Percentiles rank a stretch among this genome's conserved stretches.
These are phyloP conservation scores for Nesidiocoris tenuis DNA, from an alignment of 2,888 invertebrate species.

Conservation along the genomic window DNA sequence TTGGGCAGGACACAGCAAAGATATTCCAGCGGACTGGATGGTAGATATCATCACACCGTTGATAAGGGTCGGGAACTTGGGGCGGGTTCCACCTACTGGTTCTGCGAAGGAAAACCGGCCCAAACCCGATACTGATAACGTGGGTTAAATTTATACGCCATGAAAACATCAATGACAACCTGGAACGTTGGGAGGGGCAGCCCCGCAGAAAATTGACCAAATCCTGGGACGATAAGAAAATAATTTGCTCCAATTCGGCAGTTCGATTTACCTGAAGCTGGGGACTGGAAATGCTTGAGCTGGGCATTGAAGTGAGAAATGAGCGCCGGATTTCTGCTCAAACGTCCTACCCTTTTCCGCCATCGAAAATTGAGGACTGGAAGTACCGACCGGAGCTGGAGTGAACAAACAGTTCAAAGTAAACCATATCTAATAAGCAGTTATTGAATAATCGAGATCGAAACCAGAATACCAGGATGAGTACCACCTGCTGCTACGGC, in stretches of 20 bases:
- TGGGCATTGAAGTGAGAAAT: conserved; percentile 60
- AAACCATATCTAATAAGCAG: too few relatives aligned
- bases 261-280: conserved; percentile 64
- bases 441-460: too few relatives aligned
- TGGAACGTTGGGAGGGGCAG: too few relatives aligned
- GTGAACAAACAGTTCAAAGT: too few relatives aligned
- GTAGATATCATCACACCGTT: conserved; percentile 48
- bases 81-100: conserved; percentile 60
- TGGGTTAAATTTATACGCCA: too few relatives aligned
- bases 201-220: too few relatives aligned
- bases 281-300: conserved; percentile 76
- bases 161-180: too few relatives aligned
- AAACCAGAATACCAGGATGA: too few relatives aligned
- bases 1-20: conserved; percentile 72
- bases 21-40: conserved; percentile 57
- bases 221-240: too few relatives aligned
- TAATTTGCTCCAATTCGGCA: too few relatives aligned
- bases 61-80: conserved; percentile 64
- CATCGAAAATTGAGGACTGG: conserved; percentile 69
- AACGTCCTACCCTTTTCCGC: conserved; percentile 41
- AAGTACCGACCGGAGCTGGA: conserved; percentile 56
- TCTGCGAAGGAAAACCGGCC: conserved; percentile 50
- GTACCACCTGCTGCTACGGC: too few relatives aligned
- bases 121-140: too few relatives aligned
- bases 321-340: conserved; percentile 12